A percentile compares a stretch with the other conserved stretches of the same genome.
Evolutionary conservation across 2,113 vertebrate genomes (phyloP).

Genomic region (Cyanoramphus novaezelandiae): DNA sequence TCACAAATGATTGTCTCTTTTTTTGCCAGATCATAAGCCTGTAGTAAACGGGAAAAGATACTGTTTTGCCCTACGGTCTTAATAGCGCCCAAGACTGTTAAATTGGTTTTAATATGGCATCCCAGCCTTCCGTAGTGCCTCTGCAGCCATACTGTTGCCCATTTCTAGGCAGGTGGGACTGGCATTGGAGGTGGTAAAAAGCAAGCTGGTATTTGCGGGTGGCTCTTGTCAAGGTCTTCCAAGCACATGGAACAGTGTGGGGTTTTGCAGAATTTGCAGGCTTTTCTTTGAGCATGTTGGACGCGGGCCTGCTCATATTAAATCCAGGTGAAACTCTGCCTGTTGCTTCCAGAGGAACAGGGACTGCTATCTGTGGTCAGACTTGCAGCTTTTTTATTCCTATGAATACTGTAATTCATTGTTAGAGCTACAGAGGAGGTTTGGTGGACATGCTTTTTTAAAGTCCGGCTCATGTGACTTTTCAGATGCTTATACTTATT

Average conservation of each 20-base stretch:
- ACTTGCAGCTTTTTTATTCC: not conserved
- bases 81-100: not conserved
- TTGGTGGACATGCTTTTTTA: not conserved
- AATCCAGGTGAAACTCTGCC: not conserved
- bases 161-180: not conserved
- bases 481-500: not conserved
- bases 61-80: not conserved
- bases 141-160: not conserved
- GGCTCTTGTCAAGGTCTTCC: not conserved
- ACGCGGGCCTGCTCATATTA: not conserved
- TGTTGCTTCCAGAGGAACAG: not conserved
- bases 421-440: not conserved
- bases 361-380: not conserved
- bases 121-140: not conserved
- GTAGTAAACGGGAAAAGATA: not conserved
- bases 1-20: not conserved
- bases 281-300: not conserved
- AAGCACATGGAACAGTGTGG: fast-evolving
- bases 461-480: not conserved
- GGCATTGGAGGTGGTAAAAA: not conserved
- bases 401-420: not conserved
- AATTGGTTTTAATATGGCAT: not conserved
- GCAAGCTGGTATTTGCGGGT: not conserved
- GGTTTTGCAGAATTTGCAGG: not conserved
- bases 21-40: not conserved